Evolutionary conservation across 1,140 invertebrate species (phyloP), one percentile per base, ranked within the genome.

Genomic region (Drosophila pandora): DNA sequence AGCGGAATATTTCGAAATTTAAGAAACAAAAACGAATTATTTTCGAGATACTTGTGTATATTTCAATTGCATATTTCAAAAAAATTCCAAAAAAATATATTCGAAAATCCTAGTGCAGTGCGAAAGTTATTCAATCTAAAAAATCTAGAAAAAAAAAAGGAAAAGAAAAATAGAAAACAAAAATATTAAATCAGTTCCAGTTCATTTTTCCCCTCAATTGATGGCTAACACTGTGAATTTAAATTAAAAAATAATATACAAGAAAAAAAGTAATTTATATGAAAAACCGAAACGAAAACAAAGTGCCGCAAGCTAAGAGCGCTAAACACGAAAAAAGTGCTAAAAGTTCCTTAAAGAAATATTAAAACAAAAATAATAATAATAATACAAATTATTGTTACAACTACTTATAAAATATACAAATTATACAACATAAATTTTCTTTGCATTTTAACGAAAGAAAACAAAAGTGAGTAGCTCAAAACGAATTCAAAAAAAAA

Each of bases 271-370:
- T 52, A 65, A 57, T 55, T 63, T 50, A 58, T 63, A 72, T 45
- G 37, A 63, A 50, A 56, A 50, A 57, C 54, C 28, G 47, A 75
- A 84, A 59, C 62, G 70, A 68, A 85, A 68, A 85, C 61, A 67
- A 85, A 85, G 81, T 87, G 82, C 77, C 82, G 81, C 81, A 67
- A 59, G 77, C 81, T 70, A 60, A 77, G 76, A 63, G 70, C 48
- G 61, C 68, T 74, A 70, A 62, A 62, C 60, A 68, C 48, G 61
- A 37, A 65, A 79, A 73, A 79, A 84, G 81, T 84, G 81, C 81
- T 81, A 87, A 62, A 87, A 87, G 82, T 87, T 82, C 82, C 82
- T 87, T 87, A 69, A 85, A 83, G 30, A 50, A 76, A 73, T 68
- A 61, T 54, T 23, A 17, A 50, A 54, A 57, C n/a, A 58, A 48